Conservation (phyloP, 2,797 vertebrate genomes). For the Sciaenops ocellatus region DNA sequence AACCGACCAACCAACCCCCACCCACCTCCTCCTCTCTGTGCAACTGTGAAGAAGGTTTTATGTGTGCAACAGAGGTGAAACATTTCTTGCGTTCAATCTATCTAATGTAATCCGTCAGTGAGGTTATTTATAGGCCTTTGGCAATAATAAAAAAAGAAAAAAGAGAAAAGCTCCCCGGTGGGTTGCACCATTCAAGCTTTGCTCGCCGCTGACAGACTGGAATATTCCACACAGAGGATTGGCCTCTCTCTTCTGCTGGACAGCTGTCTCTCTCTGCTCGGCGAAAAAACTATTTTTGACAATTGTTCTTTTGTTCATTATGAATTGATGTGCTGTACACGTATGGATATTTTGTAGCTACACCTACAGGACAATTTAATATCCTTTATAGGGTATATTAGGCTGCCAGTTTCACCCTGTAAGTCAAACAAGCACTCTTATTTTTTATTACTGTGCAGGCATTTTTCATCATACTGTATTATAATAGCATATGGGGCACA, state of each 20-base stretch:
- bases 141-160: conserved; percentile 7
- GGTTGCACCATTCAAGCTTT: conserved; percentile 61
- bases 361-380: conserved; percentile 62
- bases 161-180: conserved; percentile 46
- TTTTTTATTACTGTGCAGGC: conserved; percentile 4
- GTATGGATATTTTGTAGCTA: conserved; percentile 66
- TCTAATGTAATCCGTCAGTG: conserved; percentile 6
- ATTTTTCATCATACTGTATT: conserved; percentile 29
- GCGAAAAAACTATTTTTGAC: conserved; percentile 61
- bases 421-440: conserved; percentile 71
- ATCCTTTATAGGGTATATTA: conserved; percentile 53
- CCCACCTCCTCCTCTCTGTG: background rate
- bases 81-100: conserved; percentile 15
- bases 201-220: conserved; percentile 71
- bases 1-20: background rate
- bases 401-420: conserved; percentile 56
- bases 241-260: conserved; percentile 69
- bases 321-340: conserved; percentile 48
- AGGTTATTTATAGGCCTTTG: conserved; percentile 70
- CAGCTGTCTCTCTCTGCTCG: conserved; percentile 68
- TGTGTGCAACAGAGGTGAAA: conserved; percentile 26
- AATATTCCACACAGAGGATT: conserved; percentile 79
- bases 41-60: background rate
- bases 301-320: conserved; percentile 55
- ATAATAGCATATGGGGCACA: conserved; percentile 37